Evolutionary conservation across 2,797 vertebrate species (phyloP), one percentile per base, ranked within the genome.

Genomic region (Coreius guichenoti): DNA sequence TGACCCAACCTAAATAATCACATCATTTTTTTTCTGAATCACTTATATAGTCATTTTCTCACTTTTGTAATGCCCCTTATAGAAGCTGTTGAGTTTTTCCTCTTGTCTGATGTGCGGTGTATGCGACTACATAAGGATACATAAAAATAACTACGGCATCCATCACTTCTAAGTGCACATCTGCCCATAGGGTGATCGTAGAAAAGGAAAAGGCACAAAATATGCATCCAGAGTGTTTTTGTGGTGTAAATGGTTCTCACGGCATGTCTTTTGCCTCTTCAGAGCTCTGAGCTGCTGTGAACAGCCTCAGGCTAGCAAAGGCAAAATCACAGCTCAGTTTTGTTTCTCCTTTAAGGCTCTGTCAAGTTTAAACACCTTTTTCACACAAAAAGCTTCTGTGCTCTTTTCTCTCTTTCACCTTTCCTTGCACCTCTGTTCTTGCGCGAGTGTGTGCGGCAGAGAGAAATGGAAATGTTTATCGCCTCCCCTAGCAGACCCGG

Each of bases 271-370:
- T 69, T 69, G 43, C 80, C 85, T 88, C 87, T 89, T 82, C 90
- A 89, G 86, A 72, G 89, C 86, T 87, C 83, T 63, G 81, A 85
- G 68, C 67, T 78, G 87, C 90, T 89, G 82, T 86, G 90, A 92
- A 33, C 16, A 36, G 93, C 93, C 93, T 90, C 85, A 47, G 93
- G 93, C 93, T 87, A 92, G 89, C 78, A 39, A 88, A 86, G 88
- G 74, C 86, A 89, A 92, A 92, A 95, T 94, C 93, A 94, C 90
- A 93, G 86, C 91, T 86, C 88, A 70, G 85, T 91, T 93, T 92
- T 90, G 91, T 93, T 93, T 94, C 91, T 82, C 47, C 85, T 87
- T 82, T 68, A 86, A 84, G 54, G 68, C 76, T 61, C 82, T 84
- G 47, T 84, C 72, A 87, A 81, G 86, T 84, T 91, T 91, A 87